These are phyloP conservation scores for Toxostoma redivivum DNA, from an alignment of 2,113 vertebrate genomes.

Conservation along the genomic window DNA sequence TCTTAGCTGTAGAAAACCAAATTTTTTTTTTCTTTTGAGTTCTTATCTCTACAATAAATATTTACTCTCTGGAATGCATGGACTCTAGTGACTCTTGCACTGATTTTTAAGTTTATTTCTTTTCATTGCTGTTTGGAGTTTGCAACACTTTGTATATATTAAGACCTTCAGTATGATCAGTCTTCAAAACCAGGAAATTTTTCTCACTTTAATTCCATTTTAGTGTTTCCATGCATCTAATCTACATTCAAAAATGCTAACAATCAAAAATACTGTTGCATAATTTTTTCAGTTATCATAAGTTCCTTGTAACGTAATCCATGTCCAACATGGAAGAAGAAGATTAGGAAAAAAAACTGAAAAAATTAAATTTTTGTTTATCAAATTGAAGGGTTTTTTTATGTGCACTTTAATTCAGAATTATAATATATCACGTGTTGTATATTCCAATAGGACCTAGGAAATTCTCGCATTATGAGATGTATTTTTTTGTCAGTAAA, in stretches of 20 bases:
- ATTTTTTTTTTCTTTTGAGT: neutral
- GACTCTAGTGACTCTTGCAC: neutral
- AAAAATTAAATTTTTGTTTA: neutral
- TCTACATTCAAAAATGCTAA: neutral
- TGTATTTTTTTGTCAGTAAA: neutral
- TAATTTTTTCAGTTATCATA: neutral
- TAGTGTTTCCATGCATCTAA: neutral
- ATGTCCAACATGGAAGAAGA: neutral
- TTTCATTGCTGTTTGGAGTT: neutral
- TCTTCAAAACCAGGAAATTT: neutral
- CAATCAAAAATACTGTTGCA: neutral
- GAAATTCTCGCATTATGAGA: neutral
- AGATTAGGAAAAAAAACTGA: neutral
- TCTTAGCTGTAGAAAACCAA: neutral
- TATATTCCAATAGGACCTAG: neutral
- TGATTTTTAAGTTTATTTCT: neutral
- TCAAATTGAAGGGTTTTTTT: neutral
- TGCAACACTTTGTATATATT: neutral
- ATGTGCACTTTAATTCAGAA: neutral
- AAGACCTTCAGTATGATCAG: neutral
- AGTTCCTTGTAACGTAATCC: neutral
- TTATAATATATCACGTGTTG: neutral
- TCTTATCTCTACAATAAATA: neutral
- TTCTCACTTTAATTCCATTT: neutral
- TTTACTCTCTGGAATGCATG: neutral